Percentiles rank a stretch among this genome's conserved stretches.
Conservation (phyloP, 2,113 vertebrate genomes). For the Scomber scombrus region DNA sequence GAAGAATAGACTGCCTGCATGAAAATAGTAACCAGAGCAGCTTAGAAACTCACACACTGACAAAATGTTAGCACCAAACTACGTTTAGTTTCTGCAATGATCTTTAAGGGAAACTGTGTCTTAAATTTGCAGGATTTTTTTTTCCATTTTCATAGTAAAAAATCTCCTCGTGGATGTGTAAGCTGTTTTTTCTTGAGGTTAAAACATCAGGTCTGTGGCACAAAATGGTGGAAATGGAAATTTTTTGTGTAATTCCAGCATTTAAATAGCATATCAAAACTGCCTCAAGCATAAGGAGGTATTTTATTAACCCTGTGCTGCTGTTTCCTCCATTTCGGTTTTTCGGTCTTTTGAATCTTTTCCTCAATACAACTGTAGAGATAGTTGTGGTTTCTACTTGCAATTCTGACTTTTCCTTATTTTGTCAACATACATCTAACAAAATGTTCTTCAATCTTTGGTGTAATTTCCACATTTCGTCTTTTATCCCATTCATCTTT, state of each 20-base stretch:
- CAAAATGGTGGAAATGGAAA: conserved; percentile 16
- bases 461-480: not conserved
- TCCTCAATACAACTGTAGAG: too few relatives aligned
- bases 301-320: not conserved
- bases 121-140: not conserved
- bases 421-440: too few relatives aligned
- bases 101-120: not conserved
- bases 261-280: conserved; percentile 16
- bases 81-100: not conserved
- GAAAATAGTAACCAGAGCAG: not conserved
- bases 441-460: not conserved
- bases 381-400: too few relatives aligned
- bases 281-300: not conserved
- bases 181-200: not conserved
- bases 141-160: not conserved
- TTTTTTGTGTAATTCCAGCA: conserved; percentile 4
- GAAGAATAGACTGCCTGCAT: conserved; percentile 5
- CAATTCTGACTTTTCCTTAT: not conserved
- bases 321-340: not conserved
- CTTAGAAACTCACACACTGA: not conserved
- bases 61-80: not conserved
- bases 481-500: not conserved
- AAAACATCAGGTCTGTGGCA: not conserved
- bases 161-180: not conserved
- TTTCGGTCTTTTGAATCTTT: not conserved